Base-by-base conservation (phyloP, 2,888 invertebrate species). In the Acanthosepion lycidas region DNA sequence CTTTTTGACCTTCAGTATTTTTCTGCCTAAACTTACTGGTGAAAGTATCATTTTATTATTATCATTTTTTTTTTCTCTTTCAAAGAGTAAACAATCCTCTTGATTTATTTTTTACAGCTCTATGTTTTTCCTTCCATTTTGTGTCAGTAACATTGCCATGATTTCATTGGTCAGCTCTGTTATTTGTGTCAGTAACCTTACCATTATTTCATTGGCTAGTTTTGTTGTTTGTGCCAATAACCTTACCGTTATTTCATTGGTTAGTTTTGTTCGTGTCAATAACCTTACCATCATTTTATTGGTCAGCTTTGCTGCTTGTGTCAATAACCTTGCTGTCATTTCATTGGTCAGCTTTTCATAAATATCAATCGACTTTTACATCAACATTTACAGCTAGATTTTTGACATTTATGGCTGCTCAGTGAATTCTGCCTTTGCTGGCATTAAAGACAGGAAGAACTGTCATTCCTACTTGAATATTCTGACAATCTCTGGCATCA, bases 381-480 rank as follows among this genome's bases (percentile, higher is more conserved):
- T 78, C 78, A 28, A 78, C 78, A 78, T 78, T n/a, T 78, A 28
- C 12, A 78, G 78, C 26, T 26, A 8, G 78, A 78, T 78, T n/a
- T 78, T n/a, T 78, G 78, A 78, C 78, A 28, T 78, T 78, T 78
- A 78, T n/a, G 78, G 28, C 28, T 78, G 28, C 78, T n/a, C 78
- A 78, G 12, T 78, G 78, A 78, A 78, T 78, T 78, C 78, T 26
- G 26, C 78, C n/a, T 78, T 78, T n/a, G 28, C 78, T 12, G 78
- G 28, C 78, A 78, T 28, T 78, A n/a, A 78, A 78, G 78, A 78
- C 78, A 78, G 28, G 28, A 6, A 78, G 78, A 78, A 78, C 78
- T 78, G 28, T 78, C 78, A n/a, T 78, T 78, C 78, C 78, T 78
- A 78, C 78, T 78, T 78, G 78, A 78, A n/a, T 28, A 78, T 78